Evolutionary conservation across 2,888 invertebrate genomes (phyloP).

Genomic region (Desoria tigrina): DNA sequence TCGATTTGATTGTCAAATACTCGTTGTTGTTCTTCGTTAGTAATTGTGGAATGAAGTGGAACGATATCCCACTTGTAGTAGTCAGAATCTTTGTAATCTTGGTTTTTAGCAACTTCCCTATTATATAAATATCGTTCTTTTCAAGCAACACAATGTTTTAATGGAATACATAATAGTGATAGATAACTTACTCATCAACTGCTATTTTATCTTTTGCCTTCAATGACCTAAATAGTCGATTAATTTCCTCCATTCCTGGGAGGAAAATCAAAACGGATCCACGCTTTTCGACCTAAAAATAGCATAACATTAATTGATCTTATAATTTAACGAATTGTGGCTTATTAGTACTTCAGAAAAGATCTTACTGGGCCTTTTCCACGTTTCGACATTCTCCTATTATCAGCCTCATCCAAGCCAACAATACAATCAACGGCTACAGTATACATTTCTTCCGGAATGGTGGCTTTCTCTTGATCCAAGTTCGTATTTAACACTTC

Average conservation of each 20-base stretch:
- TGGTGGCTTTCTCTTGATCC: slow-evolving; percentile 32
- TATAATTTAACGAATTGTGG: neutral
- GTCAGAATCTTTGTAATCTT: slow-evolving; percentile 20
- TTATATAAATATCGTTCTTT: neutral
- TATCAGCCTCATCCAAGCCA: slow-evolving; percentile 38
- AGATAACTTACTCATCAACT: slow-evolving; percentile 20
- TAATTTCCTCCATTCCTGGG: slow-evolving; percentile 76
- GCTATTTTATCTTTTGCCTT: slow-evolving; percentile 25
- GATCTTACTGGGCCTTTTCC: slow-evolving; percentile 8
- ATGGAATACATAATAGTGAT: neutral
- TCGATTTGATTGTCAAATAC: slow-evolving; percentile 65
- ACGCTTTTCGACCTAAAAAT: slow-evolving; percentile 46
- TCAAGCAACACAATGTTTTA: no score
- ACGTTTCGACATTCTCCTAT: slow-evolving; percentile 23
- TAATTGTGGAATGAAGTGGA: slow-evolving; percentile 74
- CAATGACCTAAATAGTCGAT: slow-evolving; percentile 29
- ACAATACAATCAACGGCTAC: slow-evolving; percentile 38
- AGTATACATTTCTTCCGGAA: slow-evolving; percentile 44
- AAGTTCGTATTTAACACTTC: slow-evolving; percentile 32
- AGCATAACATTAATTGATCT: slow-evolving; percentile 9
- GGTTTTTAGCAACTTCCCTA: neutral
- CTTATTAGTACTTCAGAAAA: no score
- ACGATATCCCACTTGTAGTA: slow-evolving; percentile 53
- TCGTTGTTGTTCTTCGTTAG: slow-evolving; percentile 70
- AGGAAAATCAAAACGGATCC: slow-evolving; percentile 83